Percentiles rank a stretch among this genome's conserved stretches.
Conservation (phyloP, 2,113 vertebrate species). For the Cephalopholis sonnerati region DNA sequence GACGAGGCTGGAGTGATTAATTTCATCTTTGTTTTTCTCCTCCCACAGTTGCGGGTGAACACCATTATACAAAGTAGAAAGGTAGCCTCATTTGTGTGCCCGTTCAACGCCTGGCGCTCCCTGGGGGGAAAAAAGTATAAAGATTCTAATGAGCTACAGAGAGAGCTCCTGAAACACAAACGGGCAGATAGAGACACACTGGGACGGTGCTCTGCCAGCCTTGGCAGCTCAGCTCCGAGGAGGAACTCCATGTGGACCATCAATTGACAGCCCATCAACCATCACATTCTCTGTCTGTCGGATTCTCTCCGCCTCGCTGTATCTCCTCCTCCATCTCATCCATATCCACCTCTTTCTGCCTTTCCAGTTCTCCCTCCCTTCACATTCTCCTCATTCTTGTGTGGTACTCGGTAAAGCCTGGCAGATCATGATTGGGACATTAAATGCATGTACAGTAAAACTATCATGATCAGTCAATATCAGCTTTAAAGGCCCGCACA, state of each 20-base stretch:
- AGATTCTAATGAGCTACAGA: slow-evolving; percentile 76
- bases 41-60: slow-evolving; percentile 58
- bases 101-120: slow-evolving; percentile 60
- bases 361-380: not conserved
- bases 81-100: slow-evolving; percentile 75
- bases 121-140: slow-evolving; percentile 59
- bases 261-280: slow-evolving; percentile 68
- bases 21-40: slow-evolving; percentile 76
- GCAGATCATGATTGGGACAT: not conserved
- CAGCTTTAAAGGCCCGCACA: not conserved
- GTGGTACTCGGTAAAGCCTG: not conserved
- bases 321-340: slow-evolving; percentile 35
- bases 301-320: slow-evolving; percentile 20
- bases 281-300: slow-evolving; percentile 16
- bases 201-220: slow-evolving; percentile 50
- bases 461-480: not conserved
- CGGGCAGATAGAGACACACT: slow-evolving; percentile 49
- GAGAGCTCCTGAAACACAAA: slow-evolving; percentile 64
- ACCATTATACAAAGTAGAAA: slow-evolving; percentile 67
- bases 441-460: not conserved
- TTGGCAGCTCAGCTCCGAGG: slow-evolving; percentile 57
- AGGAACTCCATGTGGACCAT: slow-evolving; percentile 55
- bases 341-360: slow-evolving; percentile 15
- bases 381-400: not conserved
- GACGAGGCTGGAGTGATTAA: slow-evolving; percentile 62